Evolutionary conservation across 2,888 invertebrate species (phyloP), one percentile per base, ranked within the genome.

Genomic region (Trilocha varians): DNA sequence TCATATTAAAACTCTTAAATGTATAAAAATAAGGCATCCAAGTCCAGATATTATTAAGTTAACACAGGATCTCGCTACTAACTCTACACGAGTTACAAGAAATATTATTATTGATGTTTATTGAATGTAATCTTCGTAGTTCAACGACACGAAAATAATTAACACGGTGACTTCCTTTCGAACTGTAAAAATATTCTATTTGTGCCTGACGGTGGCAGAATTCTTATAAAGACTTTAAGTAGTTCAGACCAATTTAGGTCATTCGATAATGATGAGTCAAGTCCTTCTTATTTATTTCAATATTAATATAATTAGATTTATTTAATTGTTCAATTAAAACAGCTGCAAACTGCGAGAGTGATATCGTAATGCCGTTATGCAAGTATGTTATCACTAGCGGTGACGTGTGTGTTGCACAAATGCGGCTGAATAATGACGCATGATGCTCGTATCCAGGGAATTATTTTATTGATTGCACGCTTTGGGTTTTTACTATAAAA

Each of bases 131-230:
- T 57, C 58, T 60, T 61, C 45, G 51, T 45, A 58, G 59, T 71
- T 73, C 76, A 70, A 68, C 57, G 75, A 68, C 72, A 75, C 64
- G 63, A 53, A 52, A 62, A 59, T 65, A 70, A 76, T 74, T 75
- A 78, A 77, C 77, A 75, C 76, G 74, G 75, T 76, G 62, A 79
- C 78, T 72, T 62, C 65, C 64, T 69, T 78, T 64, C 48, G 57
- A 67, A 65, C 64, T 65, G 58, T 57, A 65, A 72, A 71, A 71
- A 47, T 44, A 53, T 59, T 62, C 61, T 65, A 58, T 62, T 64
- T 57, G 54, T 53, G 57, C 59, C 50, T 52, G 46, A 42, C 52
- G 53, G 56, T 57, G 50, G 59, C 55, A 56, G 53, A 58, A 57
- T 66, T 57, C 56, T 49, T 25, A 58, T 47, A 57, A 55, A 56